A percentile compares a stretch with the other conserved stretches of the same genome.
These are phyloP conservation scores for Channallabes apus DNA, from an alignment of 2,797 vertebrate species.

Conservation along the genomic window DNA sequence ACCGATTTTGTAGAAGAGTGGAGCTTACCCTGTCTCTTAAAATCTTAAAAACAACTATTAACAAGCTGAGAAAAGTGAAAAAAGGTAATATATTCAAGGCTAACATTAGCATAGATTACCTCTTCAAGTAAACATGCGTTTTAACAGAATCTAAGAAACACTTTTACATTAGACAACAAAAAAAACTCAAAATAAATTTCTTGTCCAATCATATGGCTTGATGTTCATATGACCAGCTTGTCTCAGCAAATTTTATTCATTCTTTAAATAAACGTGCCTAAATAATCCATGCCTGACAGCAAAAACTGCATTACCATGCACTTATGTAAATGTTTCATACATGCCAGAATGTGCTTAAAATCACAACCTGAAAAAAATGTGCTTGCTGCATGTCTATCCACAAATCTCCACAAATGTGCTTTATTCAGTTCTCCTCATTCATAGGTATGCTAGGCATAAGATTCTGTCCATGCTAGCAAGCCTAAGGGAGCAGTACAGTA, in stretches of 20 bases:
- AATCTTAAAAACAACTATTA: constrained; percentile 75
- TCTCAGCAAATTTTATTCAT: constrained; percentile 61
- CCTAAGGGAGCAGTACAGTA: constrained; percentile 43
- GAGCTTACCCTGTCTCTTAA: constrained; percentile 72
- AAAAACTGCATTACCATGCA: constrained; percentile 90
- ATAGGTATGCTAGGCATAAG: constrained; percentile 71
- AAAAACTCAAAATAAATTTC: constrained; percentile 76
- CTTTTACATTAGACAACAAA: constrained; percentile 78
- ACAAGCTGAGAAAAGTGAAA: constrained; percentile 76
- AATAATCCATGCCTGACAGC: constrained; percentile 89
- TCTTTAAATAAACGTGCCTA: constrained; percentile 74
- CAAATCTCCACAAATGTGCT: constrained; percentile 74
- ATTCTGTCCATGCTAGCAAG: constrained; percentile 60
- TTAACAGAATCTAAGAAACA: constrained; percentile 81
- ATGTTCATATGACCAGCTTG: constrained; percentile 62
- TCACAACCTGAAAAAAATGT: constrained; percentile 74
- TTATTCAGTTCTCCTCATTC: constrained; percentile 68
- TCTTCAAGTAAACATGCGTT: constrained; percentile 88
- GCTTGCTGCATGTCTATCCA: constrained; percentile 72
- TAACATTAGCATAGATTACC: constrained; percentile 80
- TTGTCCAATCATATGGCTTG: constrained; percentile 72
- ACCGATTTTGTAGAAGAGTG: constrained; percentile 58
- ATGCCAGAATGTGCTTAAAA: constrained; percentile 85
- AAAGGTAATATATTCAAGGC: constrained; percentile 86
- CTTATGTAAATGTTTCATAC: constrained; percentile 80